Evolutionary conservation across 2,888 invertebrate genomes (phyloP), one percentile per base, ranked within the genome.

Genomic region (Rapana venosa): DNA sequence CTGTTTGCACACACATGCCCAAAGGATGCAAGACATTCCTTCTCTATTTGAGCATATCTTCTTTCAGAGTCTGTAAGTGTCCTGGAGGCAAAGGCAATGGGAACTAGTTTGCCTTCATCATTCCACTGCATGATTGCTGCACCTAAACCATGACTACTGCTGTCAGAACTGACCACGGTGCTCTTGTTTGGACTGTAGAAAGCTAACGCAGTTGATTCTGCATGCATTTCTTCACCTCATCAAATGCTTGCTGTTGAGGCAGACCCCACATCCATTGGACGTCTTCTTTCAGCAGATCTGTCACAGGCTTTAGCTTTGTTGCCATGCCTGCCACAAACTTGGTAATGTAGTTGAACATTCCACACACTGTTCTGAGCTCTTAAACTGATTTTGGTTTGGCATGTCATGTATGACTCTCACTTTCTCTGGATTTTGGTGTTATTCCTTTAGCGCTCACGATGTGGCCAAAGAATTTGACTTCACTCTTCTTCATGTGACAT

Each of bases 391-490:
- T 81, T n/a, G 88, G 88, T 79, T 22, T 35, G 79, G 79, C 81
- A 88, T 79, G 1, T 88, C 61, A 0, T 0, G 22, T 0, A 88
- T n/a, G n/a, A n/a, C n/a, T n/a, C n/a, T n/a, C 6, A 88, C 81
- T 58, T 81, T 88, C 32, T 88, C 81, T 4, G 79, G 79, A 17
- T 79, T 26, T 30, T 79, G n/a, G n/a, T 58, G 8, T 17, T 6
- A 87, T 70, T 1, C 87, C 87, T 22, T 30, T 32, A 8, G 61
- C n/a, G 30, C 87, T 88, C 32, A 88, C 36, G 5, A 32, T n/a
- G 30, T 88, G 88, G 4, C 88, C 88, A 88, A 88, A 81, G 61
- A 58, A 88, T 26, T 88, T 81, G 8, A 88, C 81, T 61, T 88
- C 32, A 47, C 17, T 77, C 61, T 79, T 20, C 20, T 36, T 74